A percentile compares a stretch with the other conserved stretches of the same genome.
phyloP scores from a whole-genome alignment of 30 jellyfish, hydroid and myxozoan genomes.

The Turritopsis rubra region DNA sequence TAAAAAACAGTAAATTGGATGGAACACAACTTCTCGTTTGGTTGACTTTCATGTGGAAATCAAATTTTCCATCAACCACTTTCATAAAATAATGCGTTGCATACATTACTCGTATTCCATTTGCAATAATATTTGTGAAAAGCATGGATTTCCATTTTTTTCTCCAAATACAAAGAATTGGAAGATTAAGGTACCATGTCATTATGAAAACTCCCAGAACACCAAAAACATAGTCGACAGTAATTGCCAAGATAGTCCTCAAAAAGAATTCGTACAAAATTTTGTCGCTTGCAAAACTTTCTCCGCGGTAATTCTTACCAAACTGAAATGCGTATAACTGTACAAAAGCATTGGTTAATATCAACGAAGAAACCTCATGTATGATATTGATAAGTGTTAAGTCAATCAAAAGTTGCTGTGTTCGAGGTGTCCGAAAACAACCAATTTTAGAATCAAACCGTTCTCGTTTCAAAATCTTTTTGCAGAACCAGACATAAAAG shows the following conservation, averaged over 20 bases:
- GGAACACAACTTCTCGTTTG: slow-evolving; percentile 15
- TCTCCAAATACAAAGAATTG: slow-evolving; percentile 11
- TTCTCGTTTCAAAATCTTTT: neutral
- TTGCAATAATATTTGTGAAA: neutral
- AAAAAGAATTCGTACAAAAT: neutral
- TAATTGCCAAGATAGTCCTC: slow-evolving; percentile 5
- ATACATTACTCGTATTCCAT: neutral
- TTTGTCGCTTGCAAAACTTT: neutral
- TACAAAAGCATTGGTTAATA: slow-evolving; percentile 3
- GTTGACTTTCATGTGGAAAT: neutral
- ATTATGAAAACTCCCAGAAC: slow-evolving; percentile 9
- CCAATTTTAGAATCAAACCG: neutral
- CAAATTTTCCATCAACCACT: neutral
- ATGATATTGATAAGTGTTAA: slow-evolving; percentile 5
- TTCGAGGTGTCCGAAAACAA: slow-evolving; percentile 14
- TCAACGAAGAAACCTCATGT: neutral
- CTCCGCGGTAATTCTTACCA: neutral
- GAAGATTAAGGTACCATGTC: slow-evolving; percentile 22
- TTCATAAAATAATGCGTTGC: slow-evolving; percentile 11
- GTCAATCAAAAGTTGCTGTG: slow-evolving; percentile 6
- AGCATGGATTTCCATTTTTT: slow-evolving; percentile 15
- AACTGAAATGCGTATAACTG: slow-evolving; percentile 8
- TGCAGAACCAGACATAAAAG: slow-evolving; percentile 19
- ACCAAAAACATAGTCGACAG: slow-evolving; percentile 11
- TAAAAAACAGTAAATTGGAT: neutral